A percentile compares a stretch with the other conserved stretches of the same genome.
Conservation (phyloP, 2,797 vertebrate species). For the Apodemus agrarius region DNA sequence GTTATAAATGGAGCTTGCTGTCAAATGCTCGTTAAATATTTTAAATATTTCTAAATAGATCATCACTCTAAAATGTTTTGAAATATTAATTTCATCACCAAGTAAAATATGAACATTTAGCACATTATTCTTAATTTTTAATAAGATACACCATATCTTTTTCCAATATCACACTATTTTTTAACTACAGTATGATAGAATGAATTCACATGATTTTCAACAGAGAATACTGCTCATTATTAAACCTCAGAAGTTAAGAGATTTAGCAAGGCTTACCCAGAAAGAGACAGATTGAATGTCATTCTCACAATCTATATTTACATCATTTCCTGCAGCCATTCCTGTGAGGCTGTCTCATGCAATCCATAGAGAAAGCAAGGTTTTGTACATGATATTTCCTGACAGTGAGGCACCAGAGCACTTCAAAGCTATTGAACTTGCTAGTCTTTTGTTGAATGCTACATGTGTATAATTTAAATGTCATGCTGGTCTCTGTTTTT, state of each 20-base stretch:
- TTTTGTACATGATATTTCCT: not conserved
- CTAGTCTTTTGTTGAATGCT: not conserved
- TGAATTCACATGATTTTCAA: not conserved
- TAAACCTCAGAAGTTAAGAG: not conserved
- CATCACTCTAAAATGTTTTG: not conserved
- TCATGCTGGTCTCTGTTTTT: not conserved
- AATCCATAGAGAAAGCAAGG: not conserved
- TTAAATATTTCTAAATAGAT: not conserved
- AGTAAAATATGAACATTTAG: not conserved
- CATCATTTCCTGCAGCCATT: not conserved
- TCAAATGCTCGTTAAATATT: not conserved
- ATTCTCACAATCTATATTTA: not conserved
- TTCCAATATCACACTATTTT: not conserved
- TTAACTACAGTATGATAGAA: not conserved
- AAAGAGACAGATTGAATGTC: not conserved
- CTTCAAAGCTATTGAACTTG: not conserved
- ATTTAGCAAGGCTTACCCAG: not conserved
- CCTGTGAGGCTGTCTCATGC: not conserved
- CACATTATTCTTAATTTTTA: not conserved
- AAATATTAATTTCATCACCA: not conserved
- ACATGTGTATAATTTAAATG: not conserved
- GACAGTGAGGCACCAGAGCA: not conserved
- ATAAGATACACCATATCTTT: not conserved
- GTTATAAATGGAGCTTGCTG: not conserved
- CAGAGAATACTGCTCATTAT: not conserved